Conservation (phyloP, 2,888 invertebrate species). For the Thymelicus acteon region DNA sequence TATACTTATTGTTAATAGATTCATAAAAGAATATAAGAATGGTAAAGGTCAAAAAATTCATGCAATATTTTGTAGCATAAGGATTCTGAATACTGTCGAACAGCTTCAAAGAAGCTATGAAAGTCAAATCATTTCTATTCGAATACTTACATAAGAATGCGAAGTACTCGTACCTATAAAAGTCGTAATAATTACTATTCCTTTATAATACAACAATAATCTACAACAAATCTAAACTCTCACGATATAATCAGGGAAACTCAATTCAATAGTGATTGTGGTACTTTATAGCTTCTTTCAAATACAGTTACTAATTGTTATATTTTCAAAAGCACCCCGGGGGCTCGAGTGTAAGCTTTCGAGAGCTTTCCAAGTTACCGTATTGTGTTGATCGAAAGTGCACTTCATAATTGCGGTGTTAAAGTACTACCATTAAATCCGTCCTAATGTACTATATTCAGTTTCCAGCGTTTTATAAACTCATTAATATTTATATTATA, state of each 20-base stretch:
- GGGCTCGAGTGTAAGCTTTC: conserved; percentile 21
- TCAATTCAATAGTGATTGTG: conserved; percentile 16
- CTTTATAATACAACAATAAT: not conserved
- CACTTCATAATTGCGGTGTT: not conserved
- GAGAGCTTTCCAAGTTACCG: conserved; percentile 21
- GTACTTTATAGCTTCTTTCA: conserved; percentile 15
- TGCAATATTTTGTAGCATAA: too few species aligned
- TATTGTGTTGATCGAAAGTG: conserved; percentile 5
- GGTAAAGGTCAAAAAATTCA: too few species aligned
- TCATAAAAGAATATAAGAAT: too few species aligned
- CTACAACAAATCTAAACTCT: conserved; percentile 23
- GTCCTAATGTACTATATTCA: not conserved
- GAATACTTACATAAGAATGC: not conserved
- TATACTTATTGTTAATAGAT: too few species aligned
- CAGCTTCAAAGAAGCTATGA: too few species aligned
- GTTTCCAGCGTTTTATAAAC: too few species aligned
- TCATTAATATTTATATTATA: too few species aligned
- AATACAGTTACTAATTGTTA: conserved; percentile 28
- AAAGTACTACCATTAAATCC: not conserved
- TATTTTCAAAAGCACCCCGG: conserved; percentile 36
- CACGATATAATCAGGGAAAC: conserved; percentile 18
- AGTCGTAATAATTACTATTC: not conserved
- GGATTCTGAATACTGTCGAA: too few species aligned
- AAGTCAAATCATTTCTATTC: not conserved
- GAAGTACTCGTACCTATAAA: not conserved